These are phyloP conservation scores for Ammospiza maritima DNA, from an alignment of 2,797 vertebrate genomes.

Conservation along the genomic window DNA sequence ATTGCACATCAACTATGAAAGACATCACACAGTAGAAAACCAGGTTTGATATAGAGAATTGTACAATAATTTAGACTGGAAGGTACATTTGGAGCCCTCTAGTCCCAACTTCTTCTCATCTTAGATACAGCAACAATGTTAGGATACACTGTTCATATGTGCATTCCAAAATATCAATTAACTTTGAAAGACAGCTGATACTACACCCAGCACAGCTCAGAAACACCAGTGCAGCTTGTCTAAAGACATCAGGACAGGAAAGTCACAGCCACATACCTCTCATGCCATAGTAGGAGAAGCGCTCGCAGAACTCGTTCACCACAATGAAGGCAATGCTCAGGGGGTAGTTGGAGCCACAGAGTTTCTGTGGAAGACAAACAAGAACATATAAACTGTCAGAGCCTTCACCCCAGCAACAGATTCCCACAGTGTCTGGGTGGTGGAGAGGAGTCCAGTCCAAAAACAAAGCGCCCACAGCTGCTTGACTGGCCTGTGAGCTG, in stretches of 20 bases:
- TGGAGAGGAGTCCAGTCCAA: not conserved
- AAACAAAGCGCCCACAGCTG: slow-evolving; percentile 23
- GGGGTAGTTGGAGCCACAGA: slow-evolving; percentile 93
- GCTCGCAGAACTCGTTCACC: slow-evolving; percentile 97
- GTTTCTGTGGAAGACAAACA: slow-evolving; percentile 76
- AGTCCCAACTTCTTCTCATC: not conserved
- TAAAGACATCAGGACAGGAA: not conserved
- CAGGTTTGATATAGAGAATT: not conserved
- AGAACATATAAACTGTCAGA: not conserved
- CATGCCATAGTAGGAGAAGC: slow-evolving; percentile 99
- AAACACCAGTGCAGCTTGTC: not conserved
- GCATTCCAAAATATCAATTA: not conserved
- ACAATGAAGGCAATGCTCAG: slow-evolving; percentile 94
- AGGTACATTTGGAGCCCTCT: not conserved
- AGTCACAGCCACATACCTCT: slow-evolving; percentile 79
- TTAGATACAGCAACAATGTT: not conserved
- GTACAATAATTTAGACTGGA: not conserved
- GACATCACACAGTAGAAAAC: not conserved
- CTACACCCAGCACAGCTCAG: not conserved
- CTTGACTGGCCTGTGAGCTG: not conserved
- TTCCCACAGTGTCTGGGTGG: not conserved
- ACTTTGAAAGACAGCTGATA: not conserved
- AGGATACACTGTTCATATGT: not conserved
- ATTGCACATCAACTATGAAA: not conserved
- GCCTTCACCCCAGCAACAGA: not conserved